Base-by-base conservation (phyloP, 2,888 invertebrate species). In the Chrysolina americana region DNA sequence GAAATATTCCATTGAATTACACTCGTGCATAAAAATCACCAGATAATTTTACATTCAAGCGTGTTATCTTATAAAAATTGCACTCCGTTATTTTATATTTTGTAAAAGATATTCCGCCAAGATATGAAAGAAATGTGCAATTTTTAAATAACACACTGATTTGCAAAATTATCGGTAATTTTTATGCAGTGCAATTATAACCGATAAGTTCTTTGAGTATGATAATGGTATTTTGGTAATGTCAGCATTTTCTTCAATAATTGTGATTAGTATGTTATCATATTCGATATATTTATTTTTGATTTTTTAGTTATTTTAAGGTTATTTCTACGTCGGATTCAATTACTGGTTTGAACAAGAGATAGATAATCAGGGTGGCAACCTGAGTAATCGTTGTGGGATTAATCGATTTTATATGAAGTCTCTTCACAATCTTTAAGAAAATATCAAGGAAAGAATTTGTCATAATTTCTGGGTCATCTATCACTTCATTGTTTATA, bases 251-350 rank as follows among this genome's bases (percentile, higher is more conserved):
- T 63, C 41, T 63, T 63, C 1, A n/a, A 28, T 63, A 15, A 63
- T 63, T 63, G 63, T 63, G 17, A 63, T 63, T 41, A 41, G 63
- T 63, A 36, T n/a, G n/a, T n/a, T n/a, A n/a, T n/a, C 17, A 50
- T 50, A n/a, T 2, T n/a, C 50, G 0, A n/a, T 17, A 50, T 2
- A 50, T 8, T 50, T 50, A n/a, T 17, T 50, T 3, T 15, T 28
- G 2, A n/a, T n/a, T n/a, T n/a, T n/a, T n/a, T n/a, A 28, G 28
- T 44, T 44, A 8, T 44, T 44, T 44, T 44, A 2, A 44, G 17
- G 17, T 50, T 50, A 50, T 50, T 50, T 50, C 50, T 50, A 50
- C 2, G 50, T 50, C 50, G n/a, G 15, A 50, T 8, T 17, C 50
- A 17, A 17, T 50, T 50, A 50, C 17, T 50, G 50, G 50, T n/a